Evolutionary conservation across 1,140 invertebrate genomes (phyloP).

Genomic region (Drosophila grimshawi): DNA sequence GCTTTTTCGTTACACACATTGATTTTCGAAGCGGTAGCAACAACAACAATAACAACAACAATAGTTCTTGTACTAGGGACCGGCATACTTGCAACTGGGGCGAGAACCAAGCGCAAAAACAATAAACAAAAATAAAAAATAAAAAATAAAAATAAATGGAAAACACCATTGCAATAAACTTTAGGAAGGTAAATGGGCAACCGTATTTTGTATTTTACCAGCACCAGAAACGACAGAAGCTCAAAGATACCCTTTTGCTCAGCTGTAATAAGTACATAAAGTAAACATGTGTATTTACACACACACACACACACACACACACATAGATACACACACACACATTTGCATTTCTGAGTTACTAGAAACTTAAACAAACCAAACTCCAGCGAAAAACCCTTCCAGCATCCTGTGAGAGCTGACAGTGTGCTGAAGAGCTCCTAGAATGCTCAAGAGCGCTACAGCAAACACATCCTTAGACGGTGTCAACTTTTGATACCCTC

Average conservation of each 20-base stretch:
- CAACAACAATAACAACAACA: conserved; percentile 22
- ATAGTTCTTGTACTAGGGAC: conserved; percentile 10
- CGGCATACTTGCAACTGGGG: background rate
- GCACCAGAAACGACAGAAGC: conserved; percentile 42
- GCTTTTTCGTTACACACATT: conserved; percentile 82
- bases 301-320: background rate
- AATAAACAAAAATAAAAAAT: conserved; percentile 2
- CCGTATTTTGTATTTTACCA: conserved; percentile 65
- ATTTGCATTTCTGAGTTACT: conserved; percentile 33
- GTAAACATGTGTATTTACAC: conserved; percentile 17
- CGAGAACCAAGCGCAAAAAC: conserved; percentile 1
- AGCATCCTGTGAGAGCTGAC: conserved; percentile 5
- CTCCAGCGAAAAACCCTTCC: background rate
- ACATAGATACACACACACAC: conserved; percentile 2
- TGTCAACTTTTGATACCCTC: background rate
- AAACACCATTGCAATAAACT: conserved; percentile 68
- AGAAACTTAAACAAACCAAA: conserved; percentile 14
- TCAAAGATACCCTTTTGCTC: conserved; percentile 25
- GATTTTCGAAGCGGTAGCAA: conserved; percentile 66
- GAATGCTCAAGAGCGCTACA: background rate
- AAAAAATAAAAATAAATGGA: conserved; percentile 5
- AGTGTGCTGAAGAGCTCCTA: background rate
- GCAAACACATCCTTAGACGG: background rate
- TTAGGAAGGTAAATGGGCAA: conserved; percentile 71
- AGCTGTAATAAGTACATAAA: conserved; percentile 19